Base-by-base conservation (phyloP, 2,888 invertebrate species). In the Acleris cristana region DNA sequence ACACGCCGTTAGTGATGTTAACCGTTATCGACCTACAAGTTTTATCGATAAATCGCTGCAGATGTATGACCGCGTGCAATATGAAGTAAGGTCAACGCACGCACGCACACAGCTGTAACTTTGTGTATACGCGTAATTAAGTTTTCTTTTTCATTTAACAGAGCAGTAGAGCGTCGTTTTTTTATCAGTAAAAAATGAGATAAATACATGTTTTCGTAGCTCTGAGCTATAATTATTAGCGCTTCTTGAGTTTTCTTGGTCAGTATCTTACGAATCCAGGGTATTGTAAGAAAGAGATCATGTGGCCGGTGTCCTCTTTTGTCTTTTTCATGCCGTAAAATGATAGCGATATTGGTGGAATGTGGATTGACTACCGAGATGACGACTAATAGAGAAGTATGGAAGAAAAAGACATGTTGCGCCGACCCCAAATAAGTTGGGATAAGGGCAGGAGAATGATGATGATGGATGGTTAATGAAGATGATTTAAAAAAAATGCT, bases 1-100 rank as follows among this genome's bases (percentile, higher is more conserved):
- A 45, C 44, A 34, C 56, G 52, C 45, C 23, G 48, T 58, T 51
- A 64, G 68, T 62, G 59, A 64, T 26, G 63, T 64, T 26, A 40
- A 59, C 68, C 68, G 64, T 68, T 68, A 68, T 56, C 64, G 64
- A 68, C 64, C 64, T 55, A 68, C 68, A 68, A 60, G 54, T 58
- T 53, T 69, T 76, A 77, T 79, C 77, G 78, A 80, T 75, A 78
- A 74, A 73, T 78, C 74, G 76, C 73, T 52, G 61, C 54, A 55
- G 72, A 69, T 59, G 83, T 73, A 77, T 61, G 77, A 60, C 77
- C 76, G 73, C 75, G 88, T 89, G 90, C 89, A 87, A 90, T 90
- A 90, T 87, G 89, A 66, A 52, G 65, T 55, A 77, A 77, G 90
- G 83, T 84, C 88, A 81, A 81, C 71, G 85, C 71, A 76, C 67